Percentiles rank a stretch among this genome's conserved stretches.
Evolutionary conservation across 2,797 vertebrate genomes (phyloP).

Genomic region (Hozukius guyotensis): DNA sequence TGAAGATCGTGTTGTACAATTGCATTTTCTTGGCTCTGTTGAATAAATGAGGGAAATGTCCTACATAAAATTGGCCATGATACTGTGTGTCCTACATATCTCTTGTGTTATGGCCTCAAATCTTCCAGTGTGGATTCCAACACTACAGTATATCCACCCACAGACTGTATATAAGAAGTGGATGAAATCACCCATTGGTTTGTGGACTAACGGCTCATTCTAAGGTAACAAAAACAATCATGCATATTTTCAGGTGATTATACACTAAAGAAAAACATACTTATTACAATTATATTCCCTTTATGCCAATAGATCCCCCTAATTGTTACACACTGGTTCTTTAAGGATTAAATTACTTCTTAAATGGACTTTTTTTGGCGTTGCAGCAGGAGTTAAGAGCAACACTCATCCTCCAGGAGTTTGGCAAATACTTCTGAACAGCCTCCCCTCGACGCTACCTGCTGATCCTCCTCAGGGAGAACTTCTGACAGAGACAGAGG

Average conservation of each 20-base stretch:
- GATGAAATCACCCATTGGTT: too few species aligned
- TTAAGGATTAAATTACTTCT: background rate
- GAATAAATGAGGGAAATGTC: background rate
- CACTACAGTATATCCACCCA: too few species aligned
- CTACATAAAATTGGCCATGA: background rate
- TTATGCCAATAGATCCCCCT: too few species aligned
- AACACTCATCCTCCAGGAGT: slow-evolving; percentile 4
- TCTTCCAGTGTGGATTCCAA: background rate
- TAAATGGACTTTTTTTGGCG: background rate
- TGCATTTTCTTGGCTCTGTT: background rate
- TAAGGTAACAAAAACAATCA: too few species aligned
- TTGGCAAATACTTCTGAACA: slow-evolving; percentile 30
- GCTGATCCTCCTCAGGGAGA: slow-evolving; percentile 39
- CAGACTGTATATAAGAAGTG: too few species aligned
- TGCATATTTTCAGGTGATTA: too few species aligned
- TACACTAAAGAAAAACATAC: too few species aligned
- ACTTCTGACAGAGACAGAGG: slow-evolving; percentile 59
- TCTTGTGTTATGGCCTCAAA: background rate
- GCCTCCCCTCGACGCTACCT: background rate
- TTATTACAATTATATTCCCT: too few species aligned
- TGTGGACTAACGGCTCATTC: too few species aligned
- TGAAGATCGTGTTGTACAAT: background rate
- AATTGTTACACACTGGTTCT: too few species aligned
- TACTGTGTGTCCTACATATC: background rate
- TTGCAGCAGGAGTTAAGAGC: background rate